Base-by-base conservation (phyloP, 2,888 invertebrate species). In the Zhengitettix transpicula region DNA sequence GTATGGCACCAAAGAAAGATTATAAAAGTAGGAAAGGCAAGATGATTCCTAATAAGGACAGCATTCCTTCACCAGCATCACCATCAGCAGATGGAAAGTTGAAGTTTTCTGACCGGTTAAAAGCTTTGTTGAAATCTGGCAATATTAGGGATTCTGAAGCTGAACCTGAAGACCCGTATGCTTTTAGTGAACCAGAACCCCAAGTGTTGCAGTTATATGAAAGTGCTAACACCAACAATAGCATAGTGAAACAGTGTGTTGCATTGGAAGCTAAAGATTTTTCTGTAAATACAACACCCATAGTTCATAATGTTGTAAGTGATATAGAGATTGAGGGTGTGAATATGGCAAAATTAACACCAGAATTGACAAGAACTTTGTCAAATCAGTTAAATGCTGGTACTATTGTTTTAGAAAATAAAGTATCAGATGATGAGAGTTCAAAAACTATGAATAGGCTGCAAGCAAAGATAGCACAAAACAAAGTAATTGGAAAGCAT, bases 31-130 rank as follows among this genome's bases (percentile, higher is more conserved):
- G 57, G 51, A 63, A 63, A 42, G 59, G 60, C 47, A 63, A 63
- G 58, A 59, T 62, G 58, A 57, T 60, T 52, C 59, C 63, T 41
- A 62, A 55, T 57, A 58, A 60, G 41, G 61, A 63, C 15, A 60
- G 60, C 28, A 52, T 58, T n/a, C 58, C 60, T 41, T 47, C 59
- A n/a, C 58, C 55, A 28, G 42, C 58, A 28, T 60, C 60, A 12
- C 52, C 58, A 12, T 41, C 57, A 40, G 52, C 17, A n/a, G 63
- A 63, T 40, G 55, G 54, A 28, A 75, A 74, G 67, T 67, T 75
- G 61, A 74, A 73, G 64, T 75, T 75, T 67, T 70, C 74, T 51
- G 77, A 76, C 65, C 72, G 74, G 61, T 67, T 74, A 59, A 74
- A 75, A 66, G 73, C 74, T 60, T 67, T 75, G 59, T 68, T 72